Evolutionary conservation across 2,113 vertebrate genomes (phyloP).

Genomic region (Megaleporinus macrocephalus): DNA sequence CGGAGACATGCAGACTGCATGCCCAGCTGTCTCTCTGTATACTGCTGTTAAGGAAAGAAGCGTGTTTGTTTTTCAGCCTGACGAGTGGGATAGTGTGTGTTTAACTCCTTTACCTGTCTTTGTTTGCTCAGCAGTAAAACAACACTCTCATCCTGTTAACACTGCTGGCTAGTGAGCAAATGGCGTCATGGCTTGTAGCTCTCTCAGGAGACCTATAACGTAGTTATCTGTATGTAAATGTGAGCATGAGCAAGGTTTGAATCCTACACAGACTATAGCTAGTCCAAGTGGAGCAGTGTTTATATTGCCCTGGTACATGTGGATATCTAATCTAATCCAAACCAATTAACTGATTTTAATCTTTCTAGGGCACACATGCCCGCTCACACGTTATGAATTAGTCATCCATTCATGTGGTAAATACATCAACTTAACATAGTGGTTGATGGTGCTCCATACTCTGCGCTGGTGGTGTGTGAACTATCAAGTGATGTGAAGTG

Average conservation of each 20-base stretch:
- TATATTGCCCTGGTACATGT: neutral
- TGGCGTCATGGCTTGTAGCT: neutral
- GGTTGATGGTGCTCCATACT: neutral
- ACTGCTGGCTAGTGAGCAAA: neutral
- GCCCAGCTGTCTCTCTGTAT: neutral
- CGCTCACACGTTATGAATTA: neutral
- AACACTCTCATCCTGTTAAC: neutral
- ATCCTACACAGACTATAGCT: neutral
- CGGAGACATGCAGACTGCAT: neutral
- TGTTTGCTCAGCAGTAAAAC: slow-evolving; percentile 25
- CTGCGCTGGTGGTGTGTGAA: neutral
- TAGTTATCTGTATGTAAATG: neutral
- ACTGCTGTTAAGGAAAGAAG: neutral
- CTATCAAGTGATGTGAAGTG: neutral
- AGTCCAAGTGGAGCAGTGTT: neutral
- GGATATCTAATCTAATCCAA: slow-evolving; percentile 4
- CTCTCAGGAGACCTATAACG: neutral
- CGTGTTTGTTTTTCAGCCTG: neutral
- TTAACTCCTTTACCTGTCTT: neutral
- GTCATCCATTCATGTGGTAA: neutral
- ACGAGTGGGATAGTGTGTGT: neutral
- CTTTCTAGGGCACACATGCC: neutral
- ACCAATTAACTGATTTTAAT: neutral
- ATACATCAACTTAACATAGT: neutral
- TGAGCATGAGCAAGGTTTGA: too few species aligned